A percentile compares a stretch with the other conserved stretches of the same genome.
Conservation (phyloP, 2,888 invertebrate species). For the Timema cristinae region DNA sequence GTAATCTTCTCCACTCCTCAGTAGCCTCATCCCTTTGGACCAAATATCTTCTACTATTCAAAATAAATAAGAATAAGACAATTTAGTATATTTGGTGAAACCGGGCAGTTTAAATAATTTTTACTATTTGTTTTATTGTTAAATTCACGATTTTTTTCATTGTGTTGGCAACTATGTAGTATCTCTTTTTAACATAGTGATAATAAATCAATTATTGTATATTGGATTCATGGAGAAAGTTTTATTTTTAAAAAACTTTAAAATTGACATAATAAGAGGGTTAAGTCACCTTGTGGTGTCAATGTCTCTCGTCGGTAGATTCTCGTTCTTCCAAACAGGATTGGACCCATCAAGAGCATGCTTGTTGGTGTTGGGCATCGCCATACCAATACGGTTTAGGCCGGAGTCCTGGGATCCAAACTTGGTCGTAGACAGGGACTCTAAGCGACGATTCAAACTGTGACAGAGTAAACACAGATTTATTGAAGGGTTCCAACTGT, state of each 20-base stretch:
- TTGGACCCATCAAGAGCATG: constrained; percentile 67
- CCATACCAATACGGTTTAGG: constrained; percentile 52
- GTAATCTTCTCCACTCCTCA: too few species aligned
- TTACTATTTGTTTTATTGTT: too few species aligned
- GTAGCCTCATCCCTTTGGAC: too few species aligned
- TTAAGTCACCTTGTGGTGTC: constrained; percentile 51
- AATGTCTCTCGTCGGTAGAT: constrained; percentile 49
- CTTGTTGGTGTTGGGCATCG: constrained; percentile 65
- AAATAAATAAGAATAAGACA: too few species aligned
- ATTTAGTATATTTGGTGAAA: too few species aligned
- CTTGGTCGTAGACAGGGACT: constrained; percentile 58
- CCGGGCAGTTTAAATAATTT: too few species aligned
- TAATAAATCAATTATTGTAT: neutral
- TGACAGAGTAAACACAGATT: neutral
- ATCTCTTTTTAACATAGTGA: neutral
- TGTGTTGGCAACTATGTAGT: too few species aligned
- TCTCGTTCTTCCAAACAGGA: constrained; percentile 59
- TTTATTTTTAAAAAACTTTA: too few species aligned
- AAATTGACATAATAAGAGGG: neutral
- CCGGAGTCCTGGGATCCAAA: constrained; percentile 62
- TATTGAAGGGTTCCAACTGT: too few species aligned
- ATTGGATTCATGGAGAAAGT: neutral
- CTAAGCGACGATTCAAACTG: constrained; percentile 57
- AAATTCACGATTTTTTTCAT: too few species aligned
- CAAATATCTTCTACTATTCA: too few species aligned